phyloP scores from a whole-genome alignment of 2,113 vertebrate genomes.

The Callipepla californica region DNA sequence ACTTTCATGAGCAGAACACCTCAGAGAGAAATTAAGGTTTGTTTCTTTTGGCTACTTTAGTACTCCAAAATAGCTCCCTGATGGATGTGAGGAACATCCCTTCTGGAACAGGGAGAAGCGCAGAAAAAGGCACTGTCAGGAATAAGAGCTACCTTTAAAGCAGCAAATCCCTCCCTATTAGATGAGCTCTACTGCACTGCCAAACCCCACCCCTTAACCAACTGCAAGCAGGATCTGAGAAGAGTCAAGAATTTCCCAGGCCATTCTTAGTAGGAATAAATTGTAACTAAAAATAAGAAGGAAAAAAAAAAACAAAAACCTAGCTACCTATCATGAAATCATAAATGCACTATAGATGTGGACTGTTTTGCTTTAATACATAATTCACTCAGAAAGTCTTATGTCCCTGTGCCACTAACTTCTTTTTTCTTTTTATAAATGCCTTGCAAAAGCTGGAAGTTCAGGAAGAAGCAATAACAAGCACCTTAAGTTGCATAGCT shows the following conservation, averaged over 20 bases:
- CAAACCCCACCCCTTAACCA: neutral
- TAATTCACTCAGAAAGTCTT: neutral
- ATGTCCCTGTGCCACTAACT: neutral
- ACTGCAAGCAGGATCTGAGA: neutral
- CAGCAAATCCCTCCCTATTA: neutral
- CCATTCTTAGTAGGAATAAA: neutral
- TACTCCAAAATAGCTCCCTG: neutral
- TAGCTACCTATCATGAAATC: neutral
- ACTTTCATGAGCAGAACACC: neutral
- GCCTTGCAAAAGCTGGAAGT: neutral
- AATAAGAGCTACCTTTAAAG: neutral
- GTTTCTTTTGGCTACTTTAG: neutral
- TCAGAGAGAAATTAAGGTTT: neutral
- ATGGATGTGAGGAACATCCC: neutral
- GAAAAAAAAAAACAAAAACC: neutral
- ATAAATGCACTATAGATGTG: neutral
- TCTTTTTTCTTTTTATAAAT: neutral
- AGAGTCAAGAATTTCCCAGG: neutral
- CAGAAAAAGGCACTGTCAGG: neutral
- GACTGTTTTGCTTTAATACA: neutral
- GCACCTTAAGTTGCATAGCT: neutral
- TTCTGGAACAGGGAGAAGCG: neutral
- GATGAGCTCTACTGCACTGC: neutral
- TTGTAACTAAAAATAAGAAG: neutral
- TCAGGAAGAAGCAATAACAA: neutral